Conservation (phyloP, 1,140 invertebrate genomes). For the Megalonaias nervosa region DNA sequence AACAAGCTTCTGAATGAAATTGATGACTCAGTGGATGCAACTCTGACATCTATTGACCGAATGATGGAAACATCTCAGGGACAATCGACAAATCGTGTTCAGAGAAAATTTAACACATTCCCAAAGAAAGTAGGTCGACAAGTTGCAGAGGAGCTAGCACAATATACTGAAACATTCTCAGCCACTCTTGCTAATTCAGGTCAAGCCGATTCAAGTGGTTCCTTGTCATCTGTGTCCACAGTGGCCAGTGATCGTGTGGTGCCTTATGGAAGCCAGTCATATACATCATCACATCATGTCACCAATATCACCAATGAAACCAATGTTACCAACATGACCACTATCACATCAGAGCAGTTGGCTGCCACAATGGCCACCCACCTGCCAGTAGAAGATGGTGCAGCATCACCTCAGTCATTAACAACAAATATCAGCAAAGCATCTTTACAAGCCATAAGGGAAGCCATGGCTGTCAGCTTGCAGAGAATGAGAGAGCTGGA, state of each 20-base stretch:
- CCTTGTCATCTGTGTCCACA: conserved; percentile 63
- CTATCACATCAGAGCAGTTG: conserved; percentile 59
- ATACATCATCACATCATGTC: neutral
- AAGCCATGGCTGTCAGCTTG: conserved; percentile 85
- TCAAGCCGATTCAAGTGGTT: conserved; percentile 58
- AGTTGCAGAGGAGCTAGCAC: conserved; percentile 30
- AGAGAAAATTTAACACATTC: conserved; percentile 51
- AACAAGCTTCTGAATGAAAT: conserved; percentile 64
- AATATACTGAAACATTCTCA: conserved; percentile 38
- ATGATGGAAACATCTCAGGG: conserved; percentile 42
- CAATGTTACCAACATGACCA: conserved; percentile 38
- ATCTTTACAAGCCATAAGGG: conserved; percentile 61
- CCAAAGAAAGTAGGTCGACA: conserved; percentile 35
- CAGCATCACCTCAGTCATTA: conserved; percentile 42
- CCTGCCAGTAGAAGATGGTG: conserved; percentile 51
- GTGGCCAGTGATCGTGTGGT: conserved; percentile 49
- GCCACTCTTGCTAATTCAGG: conserved; percentile 46
- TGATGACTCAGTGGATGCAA: conserved; percentile 64
- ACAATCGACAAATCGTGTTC: conserved; percentile 9
- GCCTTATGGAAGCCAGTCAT: neutral
- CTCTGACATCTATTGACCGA: conserved; percentile 58
- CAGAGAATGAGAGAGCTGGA: conserved; percentile 85
- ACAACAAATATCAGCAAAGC: conserved; percentile 54
- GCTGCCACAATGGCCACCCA: conserved; percentile 60
- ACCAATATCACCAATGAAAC: conserved; percentile 29